These are phyloP conservation scores for Ophthalmolycus amberensis DNA, from an alignment of 2,113 vertebrate genomes.

Conservation along the genomic window DNA sequence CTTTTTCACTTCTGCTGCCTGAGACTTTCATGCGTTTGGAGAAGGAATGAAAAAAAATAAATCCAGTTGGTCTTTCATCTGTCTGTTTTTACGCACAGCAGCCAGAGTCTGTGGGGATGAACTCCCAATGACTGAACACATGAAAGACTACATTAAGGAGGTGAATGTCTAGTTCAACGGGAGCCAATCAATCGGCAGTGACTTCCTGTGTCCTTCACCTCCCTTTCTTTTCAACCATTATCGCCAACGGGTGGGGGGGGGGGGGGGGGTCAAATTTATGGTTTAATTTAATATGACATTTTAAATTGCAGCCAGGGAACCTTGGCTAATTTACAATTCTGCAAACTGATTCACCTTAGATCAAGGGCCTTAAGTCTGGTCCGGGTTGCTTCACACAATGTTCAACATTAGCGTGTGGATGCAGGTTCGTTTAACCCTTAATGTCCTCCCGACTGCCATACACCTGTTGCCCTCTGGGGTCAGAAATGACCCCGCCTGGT, in stretches of 20 bases:
- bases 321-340: background rate
- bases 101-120: slow-evolving; percentile 21
- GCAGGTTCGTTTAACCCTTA: background rate
- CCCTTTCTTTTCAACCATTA: background rate
- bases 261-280: background rate
- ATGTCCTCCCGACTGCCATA: no score
- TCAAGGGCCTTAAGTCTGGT: background rate
- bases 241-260: background rate
- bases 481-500: no score
- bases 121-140: slow-evolving; percentile 25
- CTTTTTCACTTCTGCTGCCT: slow-evolving; percentile 39
- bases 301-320: slow-evolving; percentile 2
- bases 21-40: slow-evolving; percentile 27
- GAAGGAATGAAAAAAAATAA: background rate
- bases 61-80: slow-evolving; percentile 18
- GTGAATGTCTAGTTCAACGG: background rate
- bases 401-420: background rate
- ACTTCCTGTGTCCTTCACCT: slow-evolving; percentile 9
- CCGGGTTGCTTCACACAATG: background rate
- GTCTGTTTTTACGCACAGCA: slow-evolving; percentile 4
- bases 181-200: background rate
- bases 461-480: no score
- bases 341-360: background rate
- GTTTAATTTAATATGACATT: background rate
- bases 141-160: slow-evolving; percentile 31